Evolutionary conservation across 1,140 invertebrate species (phyloP), one percentile per base, ranked within the genome.

Genomic region (Diachasma alloeum): DNA sequence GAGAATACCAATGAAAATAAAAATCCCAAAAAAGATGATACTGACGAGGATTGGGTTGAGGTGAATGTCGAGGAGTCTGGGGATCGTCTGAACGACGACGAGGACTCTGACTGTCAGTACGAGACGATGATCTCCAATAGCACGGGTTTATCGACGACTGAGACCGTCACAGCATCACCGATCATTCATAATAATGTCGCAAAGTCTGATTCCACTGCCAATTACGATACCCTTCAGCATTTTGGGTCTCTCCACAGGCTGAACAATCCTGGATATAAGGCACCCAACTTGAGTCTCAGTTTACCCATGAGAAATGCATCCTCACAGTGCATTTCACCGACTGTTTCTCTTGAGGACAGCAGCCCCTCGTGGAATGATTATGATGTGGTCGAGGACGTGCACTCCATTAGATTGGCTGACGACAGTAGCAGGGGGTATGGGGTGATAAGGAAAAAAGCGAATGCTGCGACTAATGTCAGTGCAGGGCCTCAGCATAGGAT

Each of bases 351-450:
- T 8, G 81, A 84, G 13, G 88, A 88, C 5, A 76, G 80, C 24
- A 83, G 83, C 80, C 74, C 83, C 0, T 81, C 89, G 46, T 92
- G 92, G 90, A 93, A 92, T 84, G 92, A 93, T 86, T 94, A 94
- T 82, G 93, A 94, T 83, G 91, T 93, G 80, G 92, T 94, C 9
- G 91, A 93, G 77, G 87, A 90, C n/a, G 92, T 94, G 88, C 91
- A 92, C 75, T 89, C 92, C 66, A 91, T 92, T 73, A 91, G 94
- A 80, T 87, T 93, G 78, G 94, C 94, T 37, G 94, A 95, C 85
- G 94, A 95, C 86, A 94, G 93, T 78, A 93, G 95, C 89, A 91
- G 93, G 77, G 94, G 94, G 3, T 95, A 95, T 84, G 94, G 94
- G 9, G 91, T 94, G 79, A 93, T 95, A 17, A 90, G 94, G 59